These are phyloP conservation scores for Galagoides demidoff DNA, from an alignment of 2,797 vertebrate genomes.

Conservation along the genomic window DNA sequence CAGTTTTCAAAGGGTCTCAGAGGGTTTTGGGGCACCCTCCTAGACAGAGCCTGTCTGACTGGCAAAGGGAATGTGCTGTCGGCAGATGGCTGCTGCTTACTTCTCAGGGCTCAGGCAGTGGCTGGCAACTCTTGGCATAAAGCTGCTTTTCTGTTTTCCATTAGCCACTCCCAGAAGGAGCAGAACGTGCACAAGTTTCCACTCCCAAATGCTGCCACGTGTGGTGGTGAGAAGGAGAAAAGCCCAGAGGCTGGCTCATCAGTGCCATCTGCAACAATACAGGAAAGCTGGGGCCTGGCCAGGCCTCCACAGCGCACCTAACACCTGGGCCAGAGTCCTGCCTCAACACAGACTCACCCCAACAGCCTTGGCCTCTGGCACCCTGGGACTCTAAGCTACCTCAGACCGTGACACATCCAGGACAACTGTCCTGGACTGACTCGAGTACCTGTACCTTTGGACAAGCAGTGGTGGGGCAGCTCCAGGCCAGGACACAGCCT, in stretches of 20 bases:
- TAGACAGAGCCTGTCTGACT: conserved; percentile 2
- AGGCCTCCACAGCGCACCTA: not conserved
- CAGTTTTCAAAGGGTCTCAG: not conserved
- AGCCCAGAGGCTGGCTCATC: not conserved
- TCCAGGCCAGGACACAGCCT: not conserved
- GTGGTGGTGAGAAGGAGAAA: not conserved
- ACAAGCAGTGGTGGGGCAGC: not conserved
- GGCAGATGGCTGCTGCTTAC: not conserved
- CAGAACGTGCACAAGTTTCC: not conserved
- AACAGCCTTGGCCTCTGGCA: not conserved
- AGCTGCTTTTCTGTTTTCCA: not conserved
- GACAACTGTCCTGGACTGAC: not conserved
- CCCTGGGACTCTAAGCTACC: not conserved
- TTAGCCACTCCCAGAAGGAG: not conserved
- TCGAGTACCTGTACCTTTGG: conserved; percentile 46
- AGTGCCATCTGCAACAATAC: not conserved
- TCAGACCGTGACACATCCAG: not conserved
- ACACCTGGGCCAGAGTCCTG: not conserved
- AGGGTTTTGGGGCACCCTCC: not conserved
- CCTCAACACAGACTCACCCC: conserved; percentile 12
- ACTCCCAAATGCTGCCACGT: not conserved
- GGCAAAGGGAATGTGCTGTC: not conserved
- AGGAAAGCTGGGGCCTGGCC: not conserved
- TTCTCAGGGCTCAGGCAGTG: not conserved
- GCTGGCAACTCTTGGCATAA: not conserved